Percentiles rank a stretch among this genome's conserved stretches.
Evolutionary conservation across 2,888 invertebrate genomes (phyloP).

Genomic region (Serrognathus titanus): DNA sequence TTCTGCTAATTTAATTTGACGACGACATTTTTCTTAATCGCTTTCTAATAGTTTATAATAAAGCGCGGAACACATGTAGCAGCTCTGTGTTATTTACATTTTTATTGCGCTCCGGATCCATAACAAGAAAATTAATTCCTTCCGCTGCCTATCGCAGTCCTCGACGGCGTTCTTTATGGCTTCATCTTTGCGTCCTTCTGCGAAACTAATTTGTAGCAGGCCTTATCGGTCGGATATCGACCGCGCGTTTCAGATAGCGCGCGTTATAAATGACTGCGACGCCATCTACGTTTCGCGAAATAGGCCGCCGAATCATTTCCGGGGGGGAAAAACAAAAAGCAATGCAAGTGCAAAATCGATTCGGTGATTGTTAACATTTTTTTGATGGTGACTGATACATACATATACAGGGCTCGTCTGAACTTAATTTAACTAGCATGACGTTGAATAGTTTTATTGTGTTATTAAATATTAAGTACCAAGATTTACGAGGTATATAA

Average conservation of each 20-base stretch:
- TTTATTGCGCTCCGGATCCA: conserved; percentile 37
- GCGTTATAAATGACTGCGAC: conserved; percentile 26
- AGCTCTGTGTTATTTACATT: conserved; percentile 32
- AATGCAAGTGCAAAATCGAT: too few species aligned
- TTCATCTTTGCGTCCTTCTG: conserved; percentile 28
- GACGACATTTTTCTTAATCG: conserved; percentile 8
- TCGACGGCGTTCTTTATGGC: conserved; percentile 34
- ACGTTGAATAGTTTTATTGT: too few species aligned
- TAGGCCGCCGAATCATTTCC: too few species aligned
- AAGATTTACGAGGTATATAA: too few species aligned
- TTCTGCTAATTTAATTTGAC: too few species aligned
- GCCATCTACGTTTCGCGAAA: too few species aligned
- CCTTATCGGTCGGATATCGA: conserved; percentile 24
- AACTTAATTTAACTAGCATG: too few species aligned
- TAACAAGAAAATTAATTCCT: conserved; percentile 38
- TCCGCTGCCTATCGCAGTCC: conserved; percentile 29
- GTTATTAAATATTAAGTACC: too few species aligned
- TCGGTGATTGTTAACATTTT: too few species aligned
- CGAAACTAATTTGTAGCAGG: conserved; percentile 29
- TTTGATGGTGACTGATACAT: too few species aligned
- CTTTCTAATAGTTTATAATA: conserved; percentile 18
- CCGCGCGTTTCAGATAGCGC: conserved; percentile 28
- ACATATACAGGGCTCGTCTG: too few species aligned
- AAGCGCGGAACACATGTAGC: conserved; percentile 16
- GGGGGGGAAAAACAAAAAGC: too few species aligned